Conservation (phyloP, 2,888 invertebrate genomes). For the Epirrita christyi region DNA sequence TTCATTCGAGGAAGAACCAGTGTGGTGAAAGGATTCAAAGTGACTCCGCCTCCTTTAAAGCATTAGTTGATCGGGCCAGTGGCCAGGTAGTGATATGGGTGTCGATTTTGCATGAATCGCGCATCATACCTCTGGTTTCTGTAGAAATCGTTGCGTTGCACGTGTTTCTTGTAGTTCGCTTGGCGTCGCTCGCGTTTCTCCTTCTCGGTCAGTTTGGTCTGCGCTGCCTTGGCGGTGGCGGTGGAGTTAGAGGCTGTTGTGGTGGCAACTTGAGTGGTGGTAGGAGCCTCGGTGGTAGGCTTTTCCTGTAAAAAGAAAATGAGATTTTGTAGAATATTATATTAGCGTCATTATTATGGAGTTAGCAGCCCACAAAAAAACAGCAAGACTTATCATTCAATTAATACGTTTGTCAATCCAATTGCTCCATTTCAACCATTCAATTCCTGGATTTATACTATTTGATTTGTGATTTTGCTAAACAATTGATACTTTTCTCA, state of each 20-base stretch:
- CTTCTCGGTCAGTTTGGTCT: slow-evolving; percentile 54
- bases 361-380: no score
- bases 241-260: slow-evolving; percentile 5
- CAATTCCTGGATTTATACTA: no score
- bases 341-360: no score
- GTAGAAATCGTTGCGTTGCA: slow-evolving; percentile 70
- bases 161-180: slow-evolving; percentile 71
- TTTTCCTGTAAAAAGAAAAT: slow-evolving; percentile 11
- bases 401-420: no score
- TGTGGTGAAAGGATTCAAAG: no score
- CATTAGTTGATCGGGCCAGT: slow-evolving; percentile 78
- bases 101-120: slow-evolving; percentile 69
- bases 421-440: no score
- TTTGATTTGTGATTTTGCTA: no score
- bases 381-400: no score
- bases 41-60: no score
- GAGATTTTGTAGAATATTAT: no score
- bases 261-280: slow-evolving; percentile 42
- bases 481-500: no score
- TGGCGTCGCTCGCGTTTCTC: slow-evolving; percentile 67
- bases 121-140: slow-evolving; percentile 75
- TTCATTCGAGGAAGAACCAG: no score
- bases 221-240: slow-evolving; percentile 32
- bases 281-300: slow-evolving; percentile 31
- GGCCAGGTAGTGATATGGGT: slow-evolving; percentile 75